These are phyloP conservation scores for Oryctes rhinoceros DNA, from an alignment of 1,140 invertebrate genomes.

Conservation along the genomic window DNA sequence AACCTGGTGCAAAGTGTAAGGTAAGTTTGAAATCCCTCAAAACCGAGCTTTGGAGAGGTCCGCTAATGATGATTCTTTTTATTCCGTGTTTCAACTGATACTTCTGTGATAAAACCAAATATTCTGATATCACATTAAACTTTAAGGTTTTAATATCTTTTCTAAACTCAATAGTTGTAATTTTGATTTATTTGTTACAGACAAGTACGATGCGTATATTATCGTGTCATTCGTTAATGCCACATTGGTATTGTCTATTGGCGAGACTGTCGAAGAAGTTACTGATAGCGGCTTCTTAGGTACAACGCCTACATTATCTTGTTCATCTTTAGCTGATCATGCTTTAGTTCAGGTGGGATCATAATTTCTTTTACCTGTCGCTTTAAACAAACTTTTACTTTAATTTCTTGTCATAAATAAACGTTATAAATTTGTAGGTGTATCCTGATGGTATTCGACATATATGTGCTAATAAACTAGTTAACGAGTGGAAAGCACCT, in stretches of 20 bases:
- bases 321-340: slow-evolving; percentile 96
- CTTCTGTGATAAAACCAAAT: slow-evolving; percentile 52
- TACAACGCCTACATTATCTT: slow-evolving; percentile 96
- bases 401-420: not conserved
- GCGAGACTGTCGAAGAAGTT: slow-evolving; percentile 99
- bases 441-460: slow-evolving; percentile 99
- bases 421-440: slow-evolving; percentile 65
- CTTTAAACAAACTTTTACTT: not conserved
- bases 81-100: slow-evolving; percentile 59
- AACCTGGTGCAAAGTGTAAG: slow-evolving; percentile 3
- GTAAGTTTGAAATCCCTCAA: slow-evolving; percentile 40
- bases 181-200: slow-evolving; percentile 66
- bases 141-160: not conserved
- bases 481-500: slow-evolving; percentile 99
- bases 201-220: slow-evolving; percentile 99
- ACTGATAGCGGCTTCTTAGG: slow-evolving; percentile 99
- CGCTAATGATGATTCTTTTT: slow-evolving; percentile 53
- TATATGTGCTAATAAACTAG: slow-evolving; percentile 95
- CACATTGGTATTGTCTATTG: slow-evolving; percentile 98
- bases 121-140: not conserved
- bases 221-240: slow-evolving; percentile 99
- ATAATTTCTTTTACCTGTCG: slow-evolving; percentile 1
- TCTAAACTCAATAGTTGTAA: slow-evolving; percentile 16
- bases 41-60: not conserved
- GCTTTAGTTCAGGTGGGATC: slow-evolving; percentile 88